Evolutionary conservation across 2,113 vertebrate species (phyloP), one percentile per base, ranked within the genome.

Genomic region (Myotis yumanensis): DNA sequence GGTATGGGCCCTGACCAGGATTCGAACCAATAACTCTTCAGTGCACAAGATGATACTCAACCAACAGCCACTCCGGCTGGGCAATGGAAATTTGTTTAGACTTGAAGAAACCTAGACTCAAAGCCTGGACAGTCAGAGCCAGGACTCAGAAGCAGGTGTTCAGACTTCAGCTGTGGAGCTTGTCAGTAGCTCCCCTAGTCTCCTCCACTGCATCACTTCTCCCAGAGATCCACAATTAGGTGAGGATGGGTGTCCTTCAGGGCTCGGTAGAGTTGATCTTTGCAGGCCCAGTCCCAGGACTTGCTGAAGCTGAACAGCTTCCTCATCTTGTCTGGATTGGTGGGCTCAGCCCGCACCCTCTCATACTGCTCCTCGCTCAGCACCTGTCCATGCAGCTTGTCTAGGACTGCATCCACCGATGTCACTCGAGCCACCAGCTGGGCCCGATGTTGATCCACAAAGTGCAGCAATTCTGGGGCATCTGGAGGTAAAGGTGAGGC

Each of bases 161-260:
- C 18, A 22, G 54, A 22, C 54, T 20, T 54, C 54, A 54, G 54
- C 54, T 54, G 54, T 7, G 0, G 18, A 54, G 54, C 54, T 20
- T 22, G 54, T 37, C 3, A 52, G 30, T 40, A 87, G 52, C 15
- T 3, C 3, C 18, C 15, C 9, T 2, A 5, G n/a, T 72, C 12
- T 22, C 54, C 54, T 57, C 54, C 54, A 57, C 54, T 3, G 1
- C n/a, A 11, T 11, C n/a, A 30, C 18, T 17, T 52, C 37, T 94
- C 91, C 89, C n/a, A 69, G 71, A 95, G 89, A 0, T 96, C 91
- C 80, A 76, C 8, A 11, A 96, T 71, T 11, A 97, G 92, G 46
- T 93, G n/a, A 76, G 96, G 92, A 18, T 97, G 95, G 15, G 59
- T 96, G 37, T 97, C 82, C 83, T 89, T 95, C 46, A 97, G 77